A percentile compares a stretch with the other conserved stretches of the same genome.
These are phyloP conservation scores for Halictus rubicundus DNA, from an alignment of 1,140 invertebrate species.

Conservation along the genomic window DNA sequence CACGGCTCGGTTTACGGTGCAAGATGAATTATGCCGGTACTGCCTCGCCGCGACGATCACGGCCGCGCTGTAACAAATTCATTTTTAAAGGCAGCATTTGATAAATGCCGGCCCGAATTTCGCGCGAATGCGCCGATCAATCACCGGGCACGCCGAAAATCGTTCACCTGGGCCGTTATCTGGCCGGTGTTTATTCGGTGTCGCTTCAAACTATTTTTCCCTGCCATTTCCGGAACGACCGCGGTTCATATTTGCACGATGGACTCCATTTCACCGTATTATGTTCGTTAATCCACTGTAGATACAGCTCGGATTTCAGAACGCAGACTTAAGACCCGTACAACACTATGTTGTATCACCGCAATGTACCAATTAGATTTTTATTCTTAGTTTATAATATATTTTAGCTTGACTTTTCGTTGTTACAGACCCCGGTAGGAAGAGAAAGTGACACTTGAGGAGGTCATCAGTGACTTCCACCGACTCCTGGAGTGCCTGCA, in stretches of 20 bases:
- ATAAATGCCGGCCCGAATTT: slow-evolving; percentile 43
- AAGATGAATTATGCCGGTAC: slow-evolving; percentile 30
- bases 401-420: too few species aligned
- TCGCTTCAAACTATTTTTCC: background rate
- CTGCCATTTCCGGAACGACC: background rate
- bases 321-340: too few species aligned
- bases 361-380: too few species aligned
- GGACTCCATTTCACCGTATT: too few species aligned
- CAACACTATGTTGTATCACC: too few species aligned
- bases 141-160: slow-evolving; percentile 31
- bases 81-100: slow-evolving; percentile 44
- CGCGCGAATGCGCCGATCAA: slow-evolving; percentile 34
- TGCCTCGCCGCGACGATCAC: slow-evolving; percentile 12
- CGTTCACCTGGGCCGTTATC: slow-evolving; percentile 7
- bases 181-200: background rate
- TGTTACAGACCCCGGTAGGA: too few species aligned
- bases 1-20: slow-evolving; percentile 9
- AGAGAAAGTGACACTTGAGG: too few species aligned
- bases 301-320: too few species aligned
- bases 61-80: slow-evolving; percentile 22
- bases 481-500: too few species aligned
- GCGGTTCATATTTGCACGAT: background rate
- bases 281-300: background rate
- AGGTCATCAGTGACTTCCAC: too few species aligned
- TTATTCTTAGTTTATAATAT: too few species aligned